phyloP scores from a whole-genome alignment of 2,888 invertebrate species.

The Melinaea marsaeus region DNA sequence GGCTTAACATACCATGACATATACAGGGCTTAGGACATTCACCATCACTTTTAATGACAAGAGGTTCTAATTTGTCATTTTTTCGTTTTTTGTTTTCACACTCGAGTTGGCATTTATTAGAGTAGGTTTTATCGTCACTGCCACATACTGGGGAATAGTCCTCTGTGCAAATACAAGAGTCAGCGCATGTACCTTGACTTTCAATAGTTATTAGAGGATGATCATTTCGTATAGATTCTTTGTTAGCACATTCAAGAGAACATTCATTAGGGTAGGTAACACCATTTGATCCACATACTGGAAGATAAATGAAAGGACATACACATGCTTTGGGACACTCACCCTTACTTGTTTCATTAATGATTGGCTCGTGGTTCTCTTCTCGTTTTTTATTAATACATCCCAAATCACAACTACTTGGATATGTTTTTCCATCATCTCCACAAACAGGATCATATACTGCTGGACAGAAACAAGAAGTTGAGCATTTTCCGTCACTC shows the following conservation, averaged over 20 bases:
- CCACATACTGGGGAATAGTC: constrained; percentile 11
- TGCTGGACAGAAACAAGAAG: constrained; percentile 19
- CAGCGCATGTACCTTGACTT: constrained; percentile 17
- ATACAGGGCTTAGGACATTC: constrained; percentile 18
- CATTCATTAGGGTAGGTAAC: constrained; percentile 24
- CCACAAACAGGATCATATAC: constrained; percentile 38
- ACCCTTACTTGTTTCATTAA: constrained; percentile 23
- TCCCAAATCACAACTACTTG: constrained; percentile 22
- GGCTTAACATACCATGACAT: constrained; percentile 21
- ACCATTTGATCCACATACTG: constrained; percentile 22
- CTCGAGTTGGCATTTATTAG: constrained; percentile 31
- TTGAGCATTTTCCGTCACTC: constrained; percentile 23
- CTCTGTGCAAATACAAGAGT: constrained; percentile 8
- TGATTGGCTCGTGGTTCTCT: constrained; percentile 15
- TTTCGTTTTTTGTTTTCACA: constrained; percentile 30
- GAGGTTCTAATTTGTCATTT: constrained; percentile 10
- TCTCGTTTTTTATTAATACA: constrained; percentile 27
- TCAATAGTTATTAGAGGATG: constrained; percentile 17
- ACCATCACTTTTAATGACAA: constrained; percentile 25
- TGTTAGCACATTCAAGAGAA: constrained; percentile 19
- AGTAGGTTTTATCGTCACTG: constrained; percentile 34
- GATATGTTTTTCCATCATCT: constrained; percentile 31
- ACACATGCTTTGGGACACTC: constrained; percentile 18
- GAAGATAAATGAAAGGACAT: not conserved
- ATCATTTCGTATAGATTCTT: constrained; percentile 7